These are phyloP conservation scores for Laterallus jamaicensis DNA, from an alignment of 2,113 vertebrate species.

Conservation along the genomic window DNA sequence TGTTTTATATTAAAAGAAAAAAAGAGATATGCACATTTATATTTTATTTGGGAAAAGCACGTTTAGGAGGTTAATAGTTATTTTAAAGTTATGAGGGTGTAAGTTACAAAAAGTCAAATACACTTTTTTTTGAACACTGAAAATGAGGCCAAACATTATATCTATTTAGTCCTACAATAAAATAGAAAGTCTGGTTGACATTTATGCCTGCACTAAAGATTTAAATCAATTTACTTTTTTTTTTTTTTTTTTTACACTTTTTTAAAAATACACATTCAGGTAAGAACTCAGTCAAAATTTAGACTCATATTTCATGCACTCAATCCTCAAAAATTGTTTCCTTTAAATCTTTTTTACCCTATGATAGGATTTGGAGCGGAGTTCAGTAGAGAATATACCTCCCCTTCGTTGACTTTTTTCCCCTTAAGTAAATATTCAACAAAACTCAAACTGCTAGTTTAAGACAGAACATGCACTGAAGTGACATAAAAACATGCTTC, in stretches of 20 bases:
- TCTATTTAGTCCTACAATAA: background rate
- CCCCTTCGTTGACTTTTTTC: background rate
- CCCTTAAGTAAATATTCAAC: background rate
- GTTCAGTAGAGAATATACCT: background rate
- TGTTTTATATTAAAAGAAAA: background rate
- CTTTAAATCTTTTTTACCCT: background rate
- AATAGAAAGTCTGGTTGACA: background rate
- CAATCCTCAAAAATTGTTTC: background rate
- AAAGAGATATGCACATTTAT: background rate
- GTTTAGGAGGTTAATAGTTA: background rate
- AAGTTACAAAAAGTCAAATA: background rate
- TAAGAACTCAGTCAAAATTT: background rate
- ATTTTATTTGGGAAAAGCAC: background rate
- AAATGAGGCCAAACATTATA: background rate
- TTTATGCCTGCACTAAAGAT: background rate
- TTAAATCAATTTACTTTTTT: background rate
- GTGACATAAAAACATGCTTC: slow-evolving; percentile 30
- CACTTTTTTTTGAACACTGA: background rate
- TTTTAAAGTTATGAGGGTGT: background rate
- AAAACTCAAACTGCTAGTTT: background rate
- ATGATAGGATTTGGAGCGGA: background rate
- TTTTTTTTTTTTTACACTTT: background rate
- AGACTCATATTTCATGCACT: background rate
- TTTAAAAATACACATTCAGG: background rate
- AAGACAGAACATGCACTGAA: slow-evolving; percentile 39